Percentiles rank a stretch among this genome's conserved stretches.
These are phyloP conservation scores for Lophura swinhoii DNA, from an alignment of 2,797 vertebrate genomes.

Conservation along the genomic window DNA sequence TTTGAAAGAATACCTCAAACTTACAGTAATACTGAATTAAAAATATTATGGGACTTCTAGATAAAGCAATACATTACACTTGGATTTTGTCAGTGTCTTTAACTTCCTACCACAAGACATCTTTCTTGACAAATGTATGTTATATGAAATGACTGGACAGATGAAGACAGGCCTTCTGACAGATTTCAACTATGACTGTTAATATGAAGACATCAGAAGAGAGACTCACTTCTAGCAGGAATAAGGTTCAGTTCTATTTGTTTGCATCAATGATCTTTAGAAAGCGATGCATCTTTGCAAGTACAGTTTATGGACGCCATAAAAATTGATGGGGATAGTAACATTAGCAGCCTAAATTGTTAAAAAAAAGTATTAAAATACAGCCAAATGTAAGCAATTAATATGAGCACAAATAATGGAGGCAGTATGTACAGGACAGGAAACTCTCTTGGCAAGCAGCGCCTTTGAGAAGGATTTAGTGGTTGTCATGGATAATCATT, in stretches of 20 bases:
- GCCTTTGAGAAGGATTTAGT: slow-evolving; percentile 29
- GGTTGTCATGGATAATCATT: slow-evolving; percentile 14
- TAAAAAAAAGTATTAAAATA: neutral
- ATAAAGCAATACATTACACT: neutral
- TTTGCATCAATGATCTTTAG: neutral
- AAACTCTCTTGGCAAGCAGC: slow-evolving; percentile 12
- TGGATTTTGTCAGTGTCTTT: neutral
- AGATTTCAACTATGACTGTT: neutral
- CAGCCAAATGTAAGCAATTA: slow-evolving; percentile 1
- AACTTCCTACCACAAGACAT: neutral
- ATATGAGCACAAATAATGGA: neutral
- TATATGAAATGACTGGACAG: neutral
- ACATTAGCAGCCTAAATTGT: neutral
- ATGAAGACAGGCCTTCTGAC: neutral
- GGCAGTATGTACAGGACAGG: neutral
- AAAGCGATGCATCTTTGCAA: neutral
- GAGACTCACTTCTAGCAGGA: neutral
- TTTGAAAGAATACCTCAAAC: neutral
- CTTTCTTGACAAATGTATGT: neutral
- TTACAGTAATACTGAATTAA: neutral
- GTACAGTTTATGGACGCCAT: neutral
- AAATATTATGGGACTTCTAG: neutral
- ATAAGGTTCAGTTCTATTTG: neutral
- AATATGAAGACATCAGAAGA: neutral
- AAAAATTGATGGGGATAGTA: neutral